Percentiles rank a stretch among this genome's conserved stretches.
These are phyloP conservation scores for Pteropus alecto DNA, from an alignment of 2,113 vertebrate genomes.

Conservation along the genomic window DNA sequence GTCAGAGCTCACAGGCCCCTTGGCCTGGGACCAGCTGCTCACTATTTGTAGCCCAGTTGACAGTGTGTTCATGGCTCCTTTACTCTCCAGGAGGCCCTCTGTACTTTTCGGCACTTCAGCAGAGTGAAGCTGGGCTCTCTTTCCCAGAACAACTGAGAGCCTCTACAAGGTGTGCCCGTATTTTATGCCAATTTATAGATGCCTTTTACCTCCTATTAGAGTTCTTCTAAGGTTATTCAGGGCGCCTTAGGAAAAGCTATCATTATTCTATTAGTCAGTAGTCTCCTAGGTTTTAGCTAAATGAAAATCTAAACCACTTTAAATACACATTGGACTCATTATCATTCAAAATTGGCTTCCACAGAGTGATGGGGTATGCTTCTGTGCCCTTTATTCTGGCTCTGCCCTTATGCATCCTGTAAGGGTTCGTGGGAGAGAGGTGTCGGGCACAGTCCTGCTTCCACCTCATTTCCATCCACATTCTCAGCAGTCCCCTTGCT, in stretches of 20 bases:
- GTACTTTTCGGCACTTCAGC: background rate
- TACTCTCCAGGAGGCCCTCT: background rate
- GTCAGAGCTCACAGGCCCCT: background rate
- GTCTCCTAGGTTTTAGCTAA: conserved; percentile 30
- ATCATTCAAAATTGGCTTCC: background rate
- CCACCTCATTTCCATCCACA: background rate
- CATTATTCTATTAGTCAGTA: conserved; percentile 15
- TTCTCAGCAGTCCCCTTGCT: background rate
- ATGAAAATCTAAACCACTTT: conserved; percentile 42
- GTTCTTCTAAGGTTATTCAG: background rate
- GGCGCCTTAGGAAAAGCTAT: background rate
- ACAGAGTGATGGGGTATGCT: too few species aligned
- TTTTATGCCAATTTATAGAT: background rate
- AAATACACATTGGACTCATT: background rate
- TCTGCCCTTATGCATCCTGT: background rate
- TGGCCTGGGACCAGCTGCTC: background rate
- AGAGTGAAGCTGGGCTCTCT: background rate
- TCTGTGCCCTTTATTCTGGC: background rate
- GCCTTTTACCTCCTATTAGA: background rate
- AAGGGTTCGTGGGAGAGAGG: background rate
- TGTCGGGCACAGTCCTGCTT: background rate
- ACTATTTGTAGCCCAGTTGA: background rate
- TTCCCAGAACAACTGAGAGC: background rate
- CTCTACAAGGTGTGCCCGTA: background rate
- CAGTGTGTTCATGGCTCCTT: background rate